Evolutionary conservation across 2,113 vertebrate genomes (phyloP).

Genomic region (Gallinago undulata): DNA sequence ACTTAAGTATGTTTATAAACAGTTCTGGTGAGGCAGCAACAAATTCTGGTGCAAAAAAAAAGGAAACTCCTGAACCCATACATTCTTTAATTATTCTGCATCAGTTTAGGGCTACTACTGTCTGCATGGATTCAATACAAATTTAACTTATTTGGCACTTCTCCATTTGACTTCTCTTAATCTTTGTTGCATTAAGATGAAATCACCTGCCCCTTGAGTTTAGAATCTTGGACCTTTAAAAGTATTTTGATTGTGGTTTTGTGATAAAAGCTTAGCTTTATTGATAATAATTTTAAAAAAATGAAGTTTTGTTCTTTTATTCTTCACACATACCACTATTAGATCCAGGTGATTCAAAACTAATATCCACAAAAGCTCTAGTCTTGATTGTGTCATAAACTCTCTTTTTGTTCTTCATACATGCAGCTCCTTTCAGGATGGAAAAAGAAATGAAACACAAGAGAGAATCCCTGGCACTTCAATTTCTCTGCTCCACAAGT

Average conservation of each 20-base stretch:
- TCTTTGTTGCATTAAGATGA: background rate
- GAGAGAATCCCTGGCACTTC: background rate
- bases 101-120: background rate
- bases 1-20: background rate
- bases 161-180: background rate
- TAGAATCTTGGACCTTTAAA: background rate
- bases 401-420: background rate
- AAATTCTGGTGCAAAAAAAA: background rate
- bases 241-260: background rate
- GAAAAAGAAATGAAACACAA: background rate
- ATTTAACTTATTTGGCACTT: background rate
- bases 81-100: background rate
- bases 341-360: background rate
- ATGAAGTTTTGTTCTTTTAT: background rate
- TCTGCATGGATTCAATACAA: background rate
- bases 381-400: background rate
- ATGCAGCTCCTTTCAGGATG: background rate
- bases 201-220: background rate
- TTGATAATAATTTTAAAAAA: background rate
- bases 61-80: background rate
- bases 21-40: background rate
- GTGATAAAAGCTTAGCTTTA: background rate
- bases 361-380: background rate
- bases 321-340: background rate
- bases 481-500: background rate